Base-by-base conservation (phyloP, 2,888 invertebrate species). In the Morpho helenor region DNA sequence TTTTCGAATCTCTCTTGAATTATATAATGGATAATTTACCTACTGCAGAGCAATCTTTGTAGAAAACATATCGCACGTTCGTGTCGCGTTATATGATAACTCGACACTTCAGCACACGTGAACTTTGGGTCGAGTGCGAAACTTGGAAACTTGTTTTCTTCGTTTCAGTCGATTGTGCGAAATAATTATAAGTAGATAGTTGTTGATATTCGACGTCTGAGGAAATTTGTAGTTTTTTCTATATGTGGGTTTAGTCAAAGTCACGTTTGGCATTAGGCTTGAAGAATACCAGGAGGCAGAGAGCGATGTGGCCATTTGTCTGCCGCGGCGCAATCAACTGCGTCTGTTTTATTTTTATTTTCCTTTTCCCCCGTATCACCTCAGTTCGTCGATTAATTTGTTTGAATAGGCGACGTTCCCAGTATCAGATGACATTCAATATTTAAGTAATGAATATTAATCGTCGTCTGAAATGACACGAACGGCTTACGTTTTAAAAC, bases 271-370 rank as follows among this genome's bases (percentile, higher is more conserved):
- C 62, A 55, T 60, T 54, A 55, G 57, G 49, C 42, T 45, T 53
- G 60, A 62, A 62, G 55, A 58, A 61, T 52, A 52, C 58, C 51
- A 48, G 56, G 40, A 52, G 57, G 44, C 53, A 46, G 52, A 54
- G 54, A 60, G 47, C 52, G 59, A 65, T 60, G 63, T 48, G 55
- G 43, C 60, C 55, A 81, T 83, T 82, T 77, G 74, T 83, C 79
- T 71, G 66, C 68, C 64, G 66, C 63, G 68, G 57, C 64, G 65
- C 66, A 68, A 71, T 71, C 72, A 67, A 68, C 63, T 60, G 57
- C 51, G 57, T 50, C 59, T 59, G 42, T 59, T 57, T 63, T 61
- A 61, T 60, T 61, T 63, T 52, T 10, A 39, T 51, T 56, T 52
- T 40, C 46, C 46, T 47, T 52, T 44, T 46, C 41, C 50, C 42